Conservation (phyloP, 1,140 invertebrate genomes). For the Drosophila subpulchrella region DNA sequence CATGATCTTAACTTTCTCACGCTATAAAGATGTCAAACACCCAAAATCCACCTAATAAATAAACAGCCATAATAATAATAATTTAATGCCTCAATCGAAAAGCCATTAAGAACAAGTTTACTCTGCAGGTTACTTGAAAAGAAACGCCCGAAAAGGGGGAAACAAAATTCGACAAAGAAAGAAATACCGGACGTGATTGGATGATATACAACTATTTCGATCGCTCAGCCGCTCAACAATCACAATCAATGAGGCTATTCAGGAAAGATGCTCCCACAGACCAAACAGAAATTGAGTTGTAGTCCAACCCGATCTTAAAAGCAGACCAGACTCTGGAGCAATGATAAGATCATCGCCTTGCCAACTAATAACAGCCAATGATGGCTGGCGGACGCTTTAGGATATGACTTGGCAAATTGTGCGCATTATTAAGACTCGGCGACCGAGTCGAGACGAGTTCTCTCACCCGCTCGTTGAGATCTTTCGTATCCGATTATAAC, state of each 20-base stretch:
- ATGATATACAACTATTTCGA: slow-evolving; percentile 75
- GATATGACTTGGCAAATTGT: slow-evolving; percentile 82
- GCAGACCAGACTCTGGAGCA: slow-evolving; percentile 17
- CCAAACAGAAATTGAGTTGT: slow-evolving; percentile 70
- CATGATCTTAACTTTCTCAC: slow-evolving; percentile 50
- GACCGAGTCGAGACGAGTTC: slow-evolving; percentile 16
- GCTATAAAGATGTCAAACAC: slow-evolving; percentile 52
- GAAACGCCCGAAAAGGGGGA: slow-evolving; percentile 1
- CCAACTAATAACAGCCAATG: slow-evolving; percentile 77
- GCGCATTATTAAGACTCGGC: slow-evolving; percentile 64
- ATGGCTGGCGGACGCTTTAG: slow-evolving; percentile 70
- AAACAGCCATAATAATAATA: slow-evolving; percentile 56
- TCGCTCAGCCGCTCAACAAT: slow-evolving; percentile 8
- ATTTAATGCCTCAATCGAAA: slow-evolving; percentile 71
- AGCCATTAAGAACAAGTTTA: slow-evolving; percentile 66
- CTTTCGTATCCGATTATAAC: slow-evolving; percentile 78
- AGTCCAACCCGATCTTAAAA: slow-evolving; percentile 27
- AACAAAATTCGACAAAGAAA: slow-evolving; percentile 18
- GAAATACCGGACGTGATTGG: slow-evolving; percentile 80
- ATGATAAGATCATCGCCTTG: slow-evolving; percentile 68
- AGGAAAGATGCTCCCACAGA: slow-evolving; percentile 59
- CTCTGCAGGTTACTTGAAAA: slow-evolving; percentile 51
- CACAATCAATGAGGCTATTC: slow-evolving; percentile 76
- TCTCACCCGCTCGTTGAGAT: slow-evolving; percentile 36
- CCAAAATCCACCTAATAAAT: slow-evolving; percentile 35